These are phyloP conservation scores for Phasia obesa DNA, from an alignment of 2,888 invertebrate genomes.

Conservation along the genomic window DNA sequence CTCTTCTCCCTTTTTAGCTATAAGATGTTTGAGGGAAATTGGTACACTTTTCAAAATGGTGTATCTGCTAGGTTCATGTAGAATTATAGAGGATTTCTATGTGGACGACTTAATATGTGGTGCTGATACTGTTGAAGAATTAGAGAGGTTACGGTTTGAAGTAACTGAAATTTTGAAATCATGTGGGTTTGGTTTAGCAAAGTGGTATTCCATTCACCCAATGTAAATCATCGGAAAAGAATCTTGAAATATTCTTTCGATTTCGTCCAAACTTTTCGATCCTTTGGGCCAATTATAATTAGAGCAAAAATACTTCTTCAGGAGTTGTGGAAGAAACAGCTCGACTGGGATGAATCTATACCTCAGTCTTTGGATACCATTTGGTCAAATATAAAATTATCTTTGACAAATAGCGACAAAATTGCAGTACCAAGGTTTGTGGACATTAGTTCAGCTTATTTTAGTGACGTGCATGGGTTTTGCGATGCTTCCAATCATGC, in stretches of 20 bases:
- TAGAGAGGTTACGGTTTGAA: conserved; percentile 18
- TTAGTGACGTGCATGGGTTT: conserved; percentile 6
- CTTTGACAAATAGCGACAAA: conserved; percentile 8
- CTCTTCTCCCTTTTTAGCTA: conserved; percentile 27
- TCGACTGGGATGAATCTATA: conserved; percentile 30
- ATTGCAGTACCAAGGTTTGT: conserved; percentile 26
- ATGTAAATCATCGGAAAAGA: background rate
- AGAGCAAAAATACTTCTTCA: conserved; percentile 28
- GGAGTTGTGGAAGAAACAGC: conserved; percentile 38
- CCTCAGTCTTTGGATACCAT: conserved; percentile 8
- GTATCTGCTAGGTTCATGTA: conserved; percentile 15
- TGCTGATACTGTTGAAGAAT: conserved; percentile 24
- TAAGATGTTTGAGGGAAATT: conserved; percentile 38
- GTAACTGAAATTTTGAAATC: conserved; percentile 44
- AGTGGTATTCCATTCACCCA: conserved; percentile 54
- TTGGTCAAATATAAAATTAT: conserved; percentile 3
- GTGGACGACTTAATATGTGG: conserved; percentile 62
- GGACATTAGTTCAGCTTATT: background rate
- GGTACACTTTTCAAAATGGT: background rate
- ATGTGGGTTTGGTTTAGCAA: conserved; percentile 46
- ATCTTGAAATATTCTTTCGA: conserved; percentile 44
- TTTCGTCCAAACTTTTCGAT: conserved; percentile 42
- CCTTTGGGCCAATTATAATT: no score
- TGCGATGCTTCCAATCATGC: conserved; percentile 12
- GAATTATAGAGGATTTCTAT: conserved; percentile 42